Percentiles rank a stretch among this genome's conserved stretches.
These are phyloP conservation scores for Spodoptera litura DNA, from an alignment of 1,140 invertebrate genomes.

Conservation along the genomic window DNA sequence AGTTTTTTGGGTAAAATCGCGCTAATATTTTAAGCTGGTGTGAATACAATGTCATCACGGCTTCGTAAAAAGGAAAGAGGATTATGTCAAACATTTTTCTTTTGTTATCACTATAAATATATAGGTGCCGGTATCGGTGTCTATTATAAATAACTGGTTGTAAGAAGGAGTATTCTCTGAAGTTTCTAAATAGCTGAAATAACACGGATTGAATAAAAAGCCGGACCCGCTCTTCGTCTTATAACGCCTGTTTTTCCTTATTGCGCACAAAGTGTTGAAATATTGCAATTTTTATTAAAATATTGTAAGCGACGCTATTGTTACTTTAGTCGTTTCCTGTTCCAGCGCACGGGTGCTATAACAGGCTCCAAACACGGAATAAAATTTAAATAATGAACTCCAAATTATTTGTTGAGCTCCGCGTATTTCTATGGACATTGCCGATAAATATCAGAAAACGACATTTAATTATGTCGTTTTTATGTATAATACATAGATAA, in stretches of 20 bases:
- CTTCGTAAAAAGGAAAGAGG: neutral
- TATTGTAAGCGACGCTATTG: slow-evolving; percentile 31
- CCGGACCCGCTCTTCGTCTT: neutral
- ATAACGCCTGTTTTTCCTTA: slow-evolving; percentile 16
- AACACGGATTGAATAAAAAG: neutral
- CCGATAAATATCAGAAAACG: slow-evolving; percentile 29
- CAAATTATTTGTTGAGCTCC: slow-evolving; percentile 29
- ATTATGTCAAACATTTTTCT: neutral
- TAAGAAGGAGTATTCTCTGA: neutral
- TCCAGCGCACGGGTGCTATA: slow-evolving; percentile 11
- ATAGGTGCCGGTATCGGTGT: neutral
- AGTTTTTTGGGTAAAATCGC: slow-evolving; percentile 14
- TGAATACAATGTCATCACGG: neutral
- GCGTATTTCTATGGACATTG: slow-evolving; percentile 15
- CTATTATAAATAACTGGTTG: neutral
- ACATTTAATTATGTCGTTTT: slow-evolving; percentile 30
- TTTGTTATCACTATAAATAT: slow-evolving; percentile 17
- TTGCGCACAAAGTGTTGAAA: neutral
- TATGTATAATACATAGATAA: neutral
- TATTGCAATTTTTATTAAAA: slow-evolving; percentile 3
- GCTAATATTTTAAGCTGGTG: slow-evolving; percentile 5
- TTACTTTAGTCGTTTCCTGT: slow-evolving; percentile 34
- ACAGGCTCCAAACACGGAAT: slow-evolving; percentile 8
- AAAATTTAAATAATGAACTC: slow-evolving; percentile 44
- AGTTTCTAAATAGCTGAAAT: slow-evolving; percentile 1